A percentile compares a stretch with the other conserved stretches of the same genome.
Evolutionary conservation across 1,140 invertebrate species (phyloP).

Genomic region (Leptinotarsa lineolata): DNA sequence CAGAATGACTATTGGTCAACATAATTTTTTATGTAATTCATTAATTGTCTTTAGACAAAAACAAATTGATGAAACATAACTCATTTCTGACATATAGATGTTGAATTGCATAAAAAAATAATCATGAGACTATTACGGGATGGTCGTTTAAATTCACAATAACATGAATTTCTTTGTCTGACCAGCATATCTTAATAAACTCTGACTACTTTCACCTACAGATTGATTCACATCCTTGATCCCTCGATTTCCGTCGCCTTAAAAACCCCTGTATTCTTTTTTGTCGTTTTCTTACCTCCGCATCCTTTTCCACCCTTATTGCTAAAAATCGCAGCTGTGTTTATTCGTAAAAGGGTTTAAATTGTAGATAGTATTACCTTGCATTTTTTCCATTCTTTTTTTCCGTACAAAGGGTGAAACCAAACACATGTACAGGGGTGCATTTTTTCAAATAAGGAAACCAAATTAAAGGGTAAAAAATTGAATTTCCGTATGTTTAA

Average conservation of each 20-base stretch:
- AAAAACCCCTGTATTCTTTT: conserved; percentile 8
- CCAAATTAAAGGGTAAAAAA: conserved; percentile 27
- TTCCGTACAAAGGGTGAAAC: conserved; percentile 29
- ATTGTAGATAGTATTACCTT: conserved; percentile 36
- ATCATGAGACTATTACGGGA: too few species aligned
- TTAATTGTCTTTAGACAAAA: too few species aligned
- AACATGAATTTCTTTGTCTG: too few species aligned
- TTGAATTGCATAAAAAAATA: background rate
- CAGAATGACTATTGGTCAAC: too few species aligned
- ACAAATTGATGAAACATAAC: too few species aligned
- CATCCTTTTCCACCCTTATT: conserved; percentile 24
- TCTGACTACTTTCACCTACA: background rate
- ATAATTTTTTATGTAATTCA: too few species aligned
- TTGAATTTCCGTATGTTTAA: conserved; percentile 24
- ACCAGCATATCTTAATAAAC: background rate
- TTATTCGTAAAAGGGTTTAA: conserved; percentile 41
- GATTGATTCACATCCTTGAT: background rate
- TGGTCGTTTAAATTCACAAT: too few species aligned
- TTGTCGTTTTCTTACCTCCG: conserved; percentile 14
- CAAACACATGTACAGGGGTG: conserved; percentile 24
- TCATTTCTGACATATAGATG: background rate
- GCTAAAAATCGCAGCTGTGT: conserved; percentile 39
- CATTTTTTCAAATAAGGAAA: conserved; percentile 29
- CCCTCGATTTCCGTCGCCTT: conserved; percentile 8
- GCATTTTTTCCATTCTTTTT: conserved; percentile 35